Conservation (phyloP, 2,113 vertebrate genomes). For the Atlantisia rogersi region DNA sequence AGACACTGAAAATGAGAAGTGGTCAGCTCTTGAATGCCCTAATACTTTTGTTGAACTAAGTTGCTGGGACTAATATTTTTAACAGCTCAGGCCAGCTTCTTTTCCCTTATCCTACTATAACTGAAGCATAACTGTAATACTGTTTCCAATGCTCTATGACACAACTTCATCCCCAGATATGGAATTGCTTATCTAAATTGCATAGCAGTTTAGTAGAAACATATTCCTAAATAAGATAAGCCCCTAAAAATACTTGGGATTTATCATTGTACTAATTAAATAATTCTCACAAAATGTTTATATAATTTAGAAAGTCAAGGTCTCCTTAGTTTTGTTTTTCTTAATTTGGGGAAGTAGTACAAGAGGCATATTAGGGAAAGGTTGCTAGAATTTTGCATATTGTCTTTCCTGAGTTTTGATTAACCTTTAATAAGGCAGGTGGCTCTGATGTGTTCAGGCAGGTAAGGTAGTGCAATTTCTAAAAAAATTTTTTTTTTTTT, state of each 20-base stretch:
- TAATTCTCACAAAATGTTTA: not conserved
- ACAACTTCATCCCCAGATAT: not conserved
- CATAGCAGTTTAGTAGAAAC: not conserved
- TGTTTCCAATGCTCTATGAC: not conserved
- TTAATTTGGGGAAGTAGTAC: not conserved
- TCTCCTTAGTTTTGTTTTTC: not conserved
- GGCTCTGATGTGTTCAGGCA: not conserved
- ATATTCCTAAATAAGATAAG: not conserved
- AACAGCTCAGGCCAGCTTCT: not conserved
- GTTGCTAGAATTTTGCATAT: not conserved
- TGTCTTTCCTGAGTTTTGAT: not conserved
- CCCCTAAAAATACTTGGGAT: not conserved
- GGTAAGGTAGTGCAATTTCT: not conserved
- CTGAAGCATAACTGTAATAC: not conserved
- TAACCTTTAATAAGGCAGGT: not conserved
- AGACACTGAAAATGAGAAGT: not conserved
- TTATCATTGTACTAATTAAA: not conserved
- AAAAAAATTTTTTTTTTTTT: not conserved
- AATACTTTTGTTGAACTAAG: not conserved
- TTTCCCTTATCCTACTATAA: not conserved
- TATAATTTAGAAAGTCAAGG: not conserved
- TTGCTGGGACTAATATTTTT: not conserved
- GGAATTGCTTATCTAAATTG: not conserved
- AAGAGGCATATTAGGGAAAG: not conserved
- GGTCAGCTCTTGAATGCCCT: not conserved